Percentiles rank a stretch among this genome's conserved stretches.
Conservation (phyloP, 2,888 invertebrate species). For the Agonopterix alstromeriana region DNA sequence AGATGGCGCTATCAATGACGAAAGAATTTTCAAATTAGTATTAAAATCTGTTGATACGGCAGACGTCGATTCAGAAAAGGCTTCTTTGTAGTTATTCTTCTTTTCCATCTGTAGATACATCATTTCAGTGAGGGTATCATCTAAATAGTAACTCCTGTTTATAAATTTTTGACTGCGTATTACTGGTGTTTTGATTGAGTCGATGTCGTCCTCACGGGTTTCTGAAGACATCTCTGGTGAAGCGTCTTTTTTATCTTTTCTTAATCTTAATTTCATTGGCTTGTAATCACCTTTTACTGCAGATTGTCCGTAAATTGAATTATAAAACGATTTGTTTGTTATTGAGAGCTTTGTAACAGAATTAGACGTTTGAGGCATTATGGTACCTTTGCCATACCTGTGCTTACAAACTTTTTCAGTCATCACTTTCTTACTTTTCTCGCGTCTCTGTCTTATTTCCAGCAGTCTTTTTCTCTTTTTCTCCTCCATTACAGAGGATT, state of each 20-base stretch:
- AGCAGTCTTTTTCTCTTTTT: slow-evolving; percentile 54
- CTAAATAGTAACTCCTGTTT: slow-evolving; percentile 49
- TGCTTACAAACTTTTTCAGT: slow-evolving; percentile 51
- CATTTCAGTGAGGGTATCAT: slow-evolving; percentile 52
- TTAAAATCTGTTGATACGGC: slow-evolving; percentile 32
- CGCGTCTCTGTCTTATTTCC: slow-evolving; percentile 56
- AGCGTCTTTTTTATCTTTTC: slow-evolving; percentile 21
- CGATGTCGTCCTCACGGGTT: not conserved
- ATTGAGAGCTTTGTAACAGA: slow-evolving; percentile 66
- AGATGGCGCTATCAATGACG: slow-evolving; percentile 22
- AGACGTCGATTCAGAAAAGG: slow-evolving; percentile 32
- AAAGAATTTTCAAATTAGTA: slow-evolving; percentile 26
- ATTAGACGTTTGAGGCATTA: slow-evolving; percentile 48
- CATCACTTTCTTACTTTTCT: slow-evolving; percentile 49
- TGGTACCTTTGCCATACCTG: slow-evolving; percentile 34
- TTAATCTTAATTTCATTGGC: slow-evolving; percentile 4
- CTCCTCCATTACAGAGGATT: slow-evolving; percentile 49
- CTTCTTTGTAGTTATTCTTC: slow-evolving; percentile 17
- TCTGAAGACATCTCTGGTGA: not conserved
- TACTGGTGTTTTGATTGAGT: not conserved
- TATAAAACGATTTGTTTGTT: slow-evolving; percentile 64
- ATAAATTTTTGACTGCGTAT: slow-evolving; percentile 33
- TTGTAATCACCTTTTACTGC: slow-evolving; percentile 16
- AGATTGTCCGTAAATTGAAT: slow-evolving; percentile 57
- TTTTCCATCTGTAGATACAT: slow-evolving; percentile 38